Base-by-base conservation (phyloP, 92 coral and sea anemone genomes). In the Pocillopora grandis region DNA sequence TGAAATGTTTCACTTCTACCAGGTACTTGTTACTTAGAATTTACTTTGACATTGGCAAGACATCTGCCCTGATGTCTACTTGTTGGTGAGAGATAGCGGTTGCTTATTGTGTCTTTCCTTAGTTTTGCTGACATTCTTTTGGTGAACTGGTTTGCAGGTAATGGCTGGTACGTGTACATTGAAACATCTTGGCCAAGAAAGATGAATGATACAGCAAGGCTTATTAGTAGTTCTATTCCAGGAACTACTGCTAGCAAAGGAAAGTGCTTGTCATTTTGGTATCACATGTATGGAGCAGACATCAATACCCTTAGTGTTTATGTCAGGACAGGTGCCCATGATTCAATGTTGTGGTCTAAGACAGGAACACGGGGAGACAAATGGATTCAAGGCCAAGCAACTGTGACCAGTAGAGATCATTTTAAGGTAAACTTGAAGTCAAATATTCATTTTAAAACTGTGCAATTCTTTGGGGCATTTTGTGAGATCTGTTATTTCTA, bases 201-300 rank as follows among this genome's bases (percentile, higher is more conserved):
- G 66, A 31, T 9, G 14, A 93, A 93, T 57, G 93, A 94, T 78
- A 94, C 92, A 11, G 98, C 98, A 19, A 86, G 90, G n/a, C 87
- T 94, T 15, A 83, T 92, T 37, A 92, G 95, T 62, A 67, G 85
- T n/a, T 58, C 82, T 23, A 79, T 94, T n/a, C 95, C 98, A 10
- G 90, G 89, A 55, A 94, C 98, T 10, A 84, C 92, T 36, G 95
- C 92, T 16, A 87, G 92, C n/a, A 19, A 80, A 1, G 98, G 98
- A 61, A 88, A 84, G 65, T 94, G 98, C 70, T 58, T 94, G 31
- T 60, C 93, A 2, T 94, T 94, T 90, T 94, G 95, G 88, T 94
- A 94, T 72, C 98, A 94, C 82, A 94, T 94, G 98, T 92, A 89
- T 70, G 98, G 98, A 5, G 87, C 91, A 48, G 87, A 91, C 58